Percentiles rank a stretch among this genome's conserved stretches.
Conservation (phyloP, 1,140 invertebrate species). For the Uloborus diversus region DNA sequence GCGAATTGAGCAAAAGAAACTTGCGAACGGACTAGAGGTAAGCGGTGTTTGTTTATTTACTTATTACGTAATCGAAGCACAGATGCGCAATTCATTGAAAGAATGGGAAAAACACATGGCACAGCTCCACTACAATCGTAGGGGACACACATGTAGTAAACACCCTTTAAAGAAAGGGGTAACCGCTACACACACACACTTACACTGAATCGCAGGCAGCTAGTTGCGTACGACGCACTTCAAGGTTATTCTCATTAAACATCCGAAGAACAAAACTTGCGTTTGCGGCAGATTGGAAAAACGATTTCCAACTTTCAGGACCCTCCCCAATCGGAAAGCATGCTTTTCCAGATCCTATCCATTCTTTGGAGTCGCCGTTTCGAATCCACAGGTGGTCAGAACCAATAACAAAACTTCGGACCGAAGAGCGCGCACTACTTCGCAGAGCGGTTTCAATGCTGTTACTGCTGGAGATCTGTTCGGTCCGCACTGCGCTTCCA, state of each 20-base stretch:
- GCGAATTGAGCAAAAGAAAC: too few relatives aligned
- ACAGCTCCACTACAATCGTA: too few relatives aligned
- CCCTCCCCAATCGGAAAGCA: neutral
- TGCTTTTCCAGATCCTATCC: neutral
- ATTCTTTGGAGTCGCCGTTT: neutral
- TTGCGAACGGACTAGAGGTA: too few relatives aligned
- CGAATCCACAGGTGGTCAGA: slow-evolving; percentile 49
- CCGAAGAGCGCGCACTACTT: slow-evolving; percentile 2
- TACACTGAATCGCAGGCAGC: neutral
- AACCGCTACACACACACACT: neutral
- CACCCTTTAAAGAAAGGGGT: neutral
- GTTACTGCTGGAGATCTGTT: slow-evolving; percentile 10
- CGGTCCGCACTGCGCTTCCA: slow-evolving; percentile 11
- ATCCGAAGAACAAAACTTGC: neutral
- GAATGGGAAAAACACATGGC: too few relatives aligned
- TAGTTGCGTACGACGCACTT: slow-evolving; percentile 40
- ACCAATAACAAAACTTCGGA: slow-evolving; percentile 44
- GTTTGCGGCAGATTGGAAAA: too few relatives aligned
- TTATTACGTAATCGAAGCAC: too few relatives aligned
- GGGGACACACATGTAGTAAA: too few relatives aligned
- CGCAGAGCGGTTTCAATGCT: slow-evolving; percentile 7
- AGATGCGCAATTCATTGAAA: too few relatives aligned
- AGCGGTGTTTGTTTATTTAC: too few relatives aligned
- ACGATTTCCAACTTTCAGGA: neutral
- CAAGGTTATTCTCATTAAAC: slow-evolving; percentile 35